Percentiles rank a stretch among this genome's conserved stretches.
These are phyloP conservation scores for Neolamprologus ventralis DNA, from an alignment of 2,113 vertebrate genomes.

Conservation along the genomic window DNA sequence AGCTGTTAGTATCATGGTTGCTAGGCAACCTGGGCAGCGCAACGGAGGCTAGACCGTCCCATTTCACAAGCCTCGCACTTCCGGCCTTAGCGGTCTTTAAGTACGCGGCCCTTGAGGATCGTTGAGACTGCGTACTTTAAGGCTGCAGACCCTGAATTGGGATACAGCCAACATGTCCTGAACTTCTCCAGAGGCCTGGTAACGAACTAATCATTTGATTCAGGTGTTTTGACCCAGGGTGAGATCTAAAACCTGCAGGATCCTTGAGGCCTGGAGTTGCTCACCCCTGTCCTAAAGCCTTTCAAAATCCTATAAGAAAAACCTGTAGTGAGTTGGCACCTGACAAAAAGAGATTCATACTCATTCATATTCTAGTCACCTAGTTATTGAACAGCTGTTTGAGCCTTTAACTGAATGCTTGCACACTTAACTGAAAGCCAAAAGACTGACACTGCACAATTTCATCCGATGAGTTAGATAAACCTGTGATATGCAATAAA, in stretches of 20 bases:
- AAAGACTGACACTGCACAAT: background rate
- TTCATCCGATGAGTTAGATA: background rate
- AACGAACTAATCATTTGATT: background rate
- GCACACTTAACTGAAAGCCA: background rate
- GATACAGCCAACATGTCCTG: background rate
- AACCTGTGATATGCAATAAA: background rate
- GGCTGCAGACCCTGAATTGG: no score
- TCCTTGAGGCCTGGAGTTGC: background rate
- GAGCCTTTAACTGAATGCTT: accelerated
- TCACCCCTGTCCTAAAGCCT: background rate
- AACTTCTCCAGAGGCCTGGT: background rate
- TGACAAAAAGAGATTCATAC: background rate
- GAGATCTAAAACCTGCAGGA: background rate
- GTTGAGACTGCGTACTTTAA: no score
- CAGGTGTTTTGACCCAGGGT: background rate
- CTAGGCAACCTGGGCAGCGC: no score
- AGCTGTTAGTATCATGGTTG: no score
- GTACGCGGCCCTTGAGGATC: no score
- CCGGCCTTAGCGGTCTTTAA: accelerated
- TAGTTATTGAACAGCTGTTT: background rate
- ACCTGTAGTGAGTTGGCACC: background rate
- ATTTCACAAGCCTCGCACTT: no score
- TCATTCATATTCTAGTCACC: background rate
- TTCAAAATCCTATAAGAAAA: background rate
- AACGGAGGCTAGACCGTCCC: accelerated